These are phyloP conservation scores for Delia radicum DNA, from an alignment of 1,140 invertebrate genomes.

Conservation along the genomic window DNA sequence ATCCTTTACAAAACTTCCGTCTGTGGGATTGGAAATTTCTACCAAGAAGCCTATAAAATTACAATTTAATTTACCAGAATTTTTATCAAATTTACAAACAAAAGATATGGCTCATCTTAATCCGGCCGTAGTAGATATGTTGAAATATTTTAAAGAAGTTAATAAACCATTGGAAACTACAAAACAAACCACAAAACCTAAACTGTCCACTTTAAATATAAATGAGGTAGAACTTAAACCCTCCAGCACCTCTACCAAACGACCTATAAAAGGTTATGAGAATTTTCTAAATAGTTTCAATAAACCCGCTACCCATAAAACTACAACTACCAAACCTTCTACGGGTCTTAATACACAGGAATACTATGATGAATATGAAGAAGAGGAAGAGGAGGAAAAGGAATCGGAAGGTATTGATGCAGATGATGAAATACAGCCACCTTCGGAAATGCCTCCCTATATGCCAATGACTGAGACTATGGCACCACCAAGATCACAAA, in stretches of 20 bases:
- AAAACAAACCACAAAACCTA: not conserved
- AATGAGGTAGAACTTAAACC: not conserved
- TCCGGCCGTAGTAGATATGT: conserved; percentile 43
- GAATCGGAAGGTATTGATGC: conserved; percentile 59
- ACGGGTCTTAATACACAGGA: conserved; percentile 32
- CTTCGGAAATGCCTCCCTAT: conserved; percentile 60
- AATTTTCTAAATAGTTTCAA: conserved; percentile 42
- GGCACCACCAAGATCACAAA: conserved; percentile 46
- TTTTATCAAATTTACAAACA: conserved; percentile 45
- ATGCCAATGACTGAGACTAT: conserved; percentile 63
- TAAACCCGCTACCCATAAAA: conserved; percentile 31
- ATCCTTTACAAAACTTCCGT: not conserved
- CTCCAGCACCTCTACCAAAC: conserved; percentile 22
- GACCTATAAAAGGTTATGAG: conserved; percentile 45
- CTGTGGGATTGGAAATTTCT: not conserved
- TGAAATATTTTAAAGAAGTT: conserved; percentile 49
- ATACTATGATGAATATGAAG: conserved; percentile 35
- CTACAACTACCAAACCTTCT: conserved; percentile 18
- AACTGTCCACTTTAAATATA: not conserved
- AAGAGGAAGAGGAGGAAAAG: conserved; percentile 58
- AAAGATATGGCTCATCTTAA: conserved; percentile 44
- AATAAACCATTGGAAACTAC: conserved; percentile 30
- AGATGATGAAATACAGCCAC: conserved; percentile 58
- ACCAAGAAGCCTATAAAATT: conserved; percentile 33
- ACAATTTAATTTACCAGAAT: conserved; percentile 50